A percentile compares a stretch with the other conserved stretches of the same genome.
Conservation (phyloP, 2,888 invertebrate genomes). For the Tetragnatha montana region DNA sequence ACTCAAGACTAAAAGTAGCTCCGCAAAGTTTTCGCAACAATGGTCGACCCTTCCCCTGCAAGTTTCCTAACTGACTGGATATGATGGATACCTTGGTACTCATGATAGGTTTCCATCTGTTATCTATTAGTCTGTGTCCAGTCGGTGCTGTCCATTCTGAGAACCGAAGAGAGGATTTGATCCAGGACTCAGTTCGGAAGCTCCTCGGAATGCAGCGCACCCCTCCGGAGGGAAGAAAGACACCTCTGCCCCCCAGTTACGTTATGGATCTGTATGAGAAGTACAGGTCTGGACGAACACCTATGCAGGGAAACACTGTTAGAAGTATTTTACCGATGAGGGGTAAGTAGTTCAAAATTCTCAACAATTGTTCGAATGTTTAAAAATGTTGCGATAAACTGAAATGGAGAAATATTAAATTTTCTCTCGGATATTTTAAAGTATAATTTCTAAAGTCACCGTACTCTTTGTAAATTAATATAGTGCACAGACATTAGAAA, state of each 20-base stretch:
- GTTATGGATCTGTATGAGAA: conserved; percentile 64
- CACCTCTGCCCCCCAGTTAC: conserved; percentile 55
- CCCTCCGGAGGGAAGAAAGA: conserved; percentile 34
- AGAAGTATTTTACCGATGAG: conserved; percentile 60
- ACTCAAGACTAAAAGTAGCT: too few species aligned
- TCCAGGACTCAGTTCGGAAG: conserved; percentile 55
- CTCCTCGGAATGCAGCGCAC: conserved; percentile 43
- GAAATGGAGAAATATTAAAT: too few species aligned
- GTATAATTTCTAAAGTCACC: too few species aligned
- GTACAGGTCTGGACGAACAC: conserved; percentile 59
- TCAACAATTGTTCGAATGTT: too few species aligned
- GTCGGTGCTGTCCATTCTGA: background rate
- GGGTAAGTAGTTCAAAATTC: conserved; percentile 26
- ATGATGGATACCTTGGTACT: conserved; percentile 22
- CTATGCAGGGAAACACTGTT: conserved; percentile 65
- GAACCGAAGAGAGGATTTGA: conserved; percentile 37
- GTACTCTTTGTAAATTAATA: too few species aligned
- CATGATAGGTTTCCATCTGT: conserved; percentile 7
- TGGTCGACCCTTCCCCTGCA: background rate
- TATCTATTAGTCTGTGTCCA: conserved; percentile 2
- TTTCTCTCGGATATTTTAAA: too few species aligned
- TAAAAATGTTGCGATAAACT: too few species aligned
- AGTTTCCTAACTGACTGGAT: background rate
- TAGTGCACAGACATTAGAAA: too few species aligned
- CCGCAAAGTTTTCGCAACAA: background rate